Evolutionary conservation across 2,797 vertebrate species (phyloP).

Genomic region (Lophius americanus): DNA sequence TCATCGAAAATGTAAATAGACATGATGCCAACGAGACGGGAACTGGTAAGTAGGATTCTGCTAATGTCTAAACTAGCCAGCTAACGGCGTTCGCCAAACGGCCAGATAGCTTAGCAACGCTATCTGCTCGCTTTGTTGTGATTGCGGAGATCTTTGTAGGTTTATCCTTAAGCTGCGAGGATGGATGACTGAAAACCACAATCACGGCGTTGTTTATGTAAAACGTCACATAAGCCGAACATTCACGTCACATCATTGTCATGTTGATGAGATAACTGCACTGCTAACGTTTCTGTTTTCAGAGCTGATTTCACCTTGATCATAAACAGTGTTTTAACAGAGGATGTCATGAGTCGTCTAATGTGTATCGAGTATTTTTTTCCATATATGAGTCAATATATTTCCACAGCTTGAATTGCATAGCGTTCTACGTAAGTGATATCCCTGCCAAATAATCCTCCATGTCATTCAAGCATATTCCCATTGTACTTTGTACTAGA

Average conservation of each 20-base stretch:
- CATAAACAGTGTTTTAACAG: not conserved
- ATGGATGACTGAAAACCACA: no score
- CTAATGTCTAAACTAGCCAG: not conserved
- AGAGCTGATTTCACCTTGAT: conserved; percentile 27
- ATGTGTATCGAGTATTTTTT: not conserved
- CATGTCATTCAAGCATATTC: not conserved
- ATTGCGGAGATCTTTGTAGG: conserved; percentile 32
- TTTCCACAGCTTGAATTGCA: not conserved
- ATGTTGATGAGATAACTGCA: not conserved
- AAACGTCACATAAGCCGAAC: not conserved
- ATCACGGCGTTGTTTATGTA: not conserved
- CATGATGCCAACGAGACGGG: conserved; percentile 71
- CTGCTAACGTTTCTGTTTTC: not conserved
- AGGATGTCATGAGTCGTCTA: not conserved
- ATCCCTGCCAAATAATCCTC: no score
- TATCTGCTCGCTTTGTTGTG: conserved; percentile 62
- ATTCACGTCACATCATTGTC: not conserved
- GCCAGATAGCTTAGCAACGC: conserved; percentile 22
- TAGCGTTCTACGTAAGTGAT: not conserved
- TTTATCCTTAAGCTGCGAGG: not conserved
- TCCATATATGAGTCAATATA: not conserved
- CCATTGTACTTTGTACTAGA: not conserved
- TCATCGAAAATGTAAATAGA: conserved; percentile 58
- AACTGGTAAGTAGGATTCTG: conserved; percentile 70
- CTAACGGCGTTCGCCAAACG: conserved; percentile 7